Evolutionary conservation across 2,797 vertebrate genomes (phyloP).

Genomic region (Pseudocheirus occidentalis): DNA sequence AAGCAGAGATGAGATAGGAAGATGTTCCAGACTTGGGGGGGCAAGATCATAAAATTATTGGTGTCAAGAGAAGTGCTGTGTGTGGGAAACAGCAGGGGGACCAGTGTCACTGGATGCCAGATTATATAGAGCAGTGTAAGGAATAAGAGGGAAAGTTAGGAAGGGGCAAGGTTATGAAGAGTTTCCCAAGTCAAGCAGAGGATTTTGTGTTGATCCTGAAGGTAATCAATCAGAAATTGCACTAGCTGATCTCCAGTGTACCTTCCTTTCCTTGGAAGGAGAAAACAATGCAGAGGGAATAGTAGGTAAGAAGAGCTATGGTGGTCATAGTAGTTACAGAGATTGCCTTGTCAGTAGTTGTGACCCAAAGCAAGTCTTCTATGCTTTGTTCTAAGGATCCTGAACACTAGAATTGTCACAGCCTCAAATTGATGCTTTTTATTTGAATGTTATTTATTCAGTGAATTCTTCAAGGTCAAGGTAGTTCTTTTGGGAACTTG

Average conservation of each 20-base stretch:
- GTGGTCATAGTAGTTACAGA: not conserved
- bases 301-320: accelerated
- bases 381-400: not conserved
- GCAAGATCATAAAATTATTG: not conserved
- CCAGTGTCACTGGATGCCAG: not conserved
- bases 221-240: not conserved
- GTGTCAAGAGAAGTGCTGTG: not conserved
- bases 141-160: not conserved
- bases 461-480: conserved; percentile 10
- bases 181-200: not conserved
- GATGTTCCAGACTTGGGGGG: not conserved
- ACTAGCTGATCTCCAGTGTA: not conserved
- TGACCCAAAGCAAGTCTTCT: not conserved
- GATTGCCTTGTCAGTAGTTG: not conserved
- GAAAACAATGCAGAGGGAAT: not conserved
- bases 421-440: not conserved
- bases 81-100: not conserved
- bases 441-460: not conserved
- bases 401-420: not conserved
- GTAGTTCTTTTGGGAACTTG: not conserved
- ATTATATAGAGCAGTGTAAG: not conserved
- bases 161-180: not conserved
- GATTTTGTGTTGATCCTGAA: not conserved
- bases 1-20: not conserved
- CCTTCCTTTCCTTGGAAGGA: not conserved